phyloP scores from a whole-genome alignment of 37 sponge, comb jelly and placozoan species.

The Theonella swinhoei region DNA sequence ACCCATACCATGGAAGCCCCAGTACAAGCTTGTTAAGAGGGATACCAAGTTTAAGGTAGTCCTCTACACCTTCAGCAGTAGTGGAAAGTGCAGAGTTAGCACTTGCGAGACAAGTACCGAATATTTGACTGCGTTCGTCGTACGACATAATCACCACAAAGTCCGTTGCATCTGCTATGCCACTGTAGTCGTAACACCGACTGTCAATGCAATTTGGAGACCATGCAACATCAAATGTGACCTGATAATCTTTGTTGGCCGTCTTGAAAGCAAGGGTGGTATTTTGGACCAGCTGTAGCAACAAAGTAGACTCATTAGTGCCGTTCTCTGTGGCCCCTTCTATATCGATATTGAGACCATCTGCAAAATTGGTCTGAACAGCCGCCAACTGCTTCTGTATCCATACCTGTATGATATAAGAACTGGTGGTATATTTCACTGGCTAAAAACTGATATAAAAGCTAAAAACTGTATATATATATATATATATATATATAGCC shows the following conservation, averaged over 20 bases:
- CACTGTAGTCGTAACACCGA: slow-evolving; percentile 71
- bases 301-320: slow-evolving; percentile 2
- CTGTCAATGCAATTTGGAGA: slow-evolving; percentile 80
- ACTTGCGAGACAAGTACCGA: slow-evolving; percentile 74
- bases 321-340: slow-evolving; percentile 55
- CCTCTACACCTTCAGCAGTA: slow-evolving; percentile 49
- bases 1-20: slow-evolving; percentile 92
- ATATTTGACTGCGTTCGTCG: slow-evolving; percentile 85
- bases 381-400: slow-evolving; percentile 24
- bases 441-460: too few relatives aligned
- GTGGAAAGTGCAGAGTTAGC: slow-evolving; percentile 73
- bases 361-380: slow-evolving; percentile 39
- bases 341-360: slow-evolving; percentile 88
- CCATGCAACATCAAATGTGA: slow-evolving; percentile 87
- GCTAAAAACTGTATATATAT: too few relatives aligned
- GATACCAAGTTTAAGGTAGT: slow-evolving; percentile 60
- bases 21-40: slow-evolving; percentile 62
- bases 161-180: slow-evolving; percentile 49
- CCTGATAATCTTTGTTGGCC: slow-evolving; percentile 52
- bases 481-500: too few relatives aligned
- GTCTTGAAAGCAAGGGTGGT: slow-evolving; percentile 46
- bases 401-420: slow-evolving; percentile 15
- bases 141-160: slow-evolving; percentile 91
- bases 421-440: too few relatives aligned
- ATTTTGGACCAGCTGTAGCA: slow-evolving; percentile 44